Evolutionary conservation across 92 coral and sea anemone genomes (phyloP).

Genomic region (Ricordea florida): DNA sequence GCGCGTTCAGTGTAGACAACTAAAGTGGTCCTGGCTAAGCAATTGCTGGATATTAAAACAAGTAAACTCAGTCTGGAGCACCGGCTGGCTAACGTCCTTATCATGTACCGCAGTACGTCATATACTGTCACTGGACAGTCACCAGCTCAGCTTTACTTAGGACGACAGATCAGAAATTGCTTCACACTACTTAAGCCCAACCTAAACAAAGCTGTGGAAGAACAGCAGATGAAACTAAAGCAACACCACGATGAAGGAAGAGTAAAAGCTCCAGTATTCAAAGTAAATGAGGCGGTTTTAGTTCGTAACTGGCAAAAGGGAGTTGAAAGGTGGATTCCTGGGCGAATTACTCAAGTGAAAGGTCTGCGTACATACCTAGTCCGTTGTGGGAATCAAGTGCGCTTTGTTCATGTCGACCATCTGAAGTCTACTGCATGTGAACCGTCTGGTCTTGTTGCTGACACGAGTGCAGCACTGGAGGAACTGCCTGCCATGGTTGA

Average conservation of each 20-base stretch:
- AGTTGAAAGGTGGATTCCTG: background rate
- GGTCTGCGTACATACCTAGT: background rate
- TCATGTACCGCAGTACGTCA: conserved; percentile 40
- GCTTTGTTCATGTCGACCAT: conserved; percentile 58
- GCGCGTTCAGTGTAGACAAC: conserved; percentile 32
- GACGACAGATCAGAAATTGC: conserved; percentile 29
- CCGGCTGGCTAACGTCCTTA: conserved; percentile 33
- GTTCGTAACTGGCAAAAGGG: background rate
- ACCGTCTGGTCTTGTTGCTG: background rate
- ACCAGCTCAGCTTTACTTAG: conserved; percentile 50
- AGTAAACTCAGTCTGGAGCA: background rate
- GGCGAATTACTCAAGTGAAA: background rate
- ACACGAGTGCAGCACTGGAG: background rate
- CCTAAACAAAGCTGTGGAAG: conserved; percentile 24
- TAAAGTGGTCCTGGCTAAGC: conserved; percentile 12
- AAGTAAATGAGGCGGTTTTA: background rate
- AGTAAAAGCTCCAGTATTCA: conserved; percentile 16
- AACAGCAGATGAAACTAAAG: conserved; percentile 40
- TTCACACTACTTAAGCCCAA: conserved; percentile 47
- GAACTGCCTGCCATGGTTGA: no score
- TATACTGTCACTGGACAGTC: conserved; percentile 57
- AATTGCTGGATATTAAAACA: background rate
- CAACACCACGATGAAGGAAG: conserved; percentile 36
- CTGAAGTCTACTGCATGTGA: background rate
- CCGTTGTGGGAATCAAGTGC: conserved; percentile 19